Percentiles rank a stretch among this genome's conserved stretches.
Evolutionary conservation across 1,140 invertebrate species (phyloP).

Genomic region (Schlechtendalia chinensis): DNA sequence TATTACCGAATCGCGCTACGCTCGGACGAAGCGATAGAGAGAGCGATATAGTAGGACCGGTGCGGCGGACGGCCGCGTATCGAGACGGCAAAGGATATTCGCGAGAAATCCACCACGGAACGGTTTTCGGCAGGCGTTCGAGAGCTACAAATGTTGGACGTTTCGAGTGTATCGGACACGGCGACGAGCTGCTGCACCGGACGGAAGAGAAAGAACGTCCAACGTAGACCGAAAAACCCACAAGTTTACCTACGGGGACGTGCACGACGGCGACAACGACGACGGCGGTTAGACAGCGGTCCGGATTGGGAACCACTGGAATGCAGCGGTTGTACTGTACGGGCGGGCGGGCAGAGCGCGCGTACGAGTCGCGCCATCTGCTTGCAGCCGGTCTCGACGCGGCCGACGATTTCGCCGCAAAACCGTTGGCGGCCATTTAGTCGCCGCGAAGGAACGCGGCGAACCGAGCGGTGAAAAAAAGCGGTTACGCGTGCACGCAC

Average conservation of each 20-base stretch:
- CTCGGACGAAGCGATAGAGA: too few relatives aligned
- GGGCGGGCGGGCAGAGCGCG: neutral
- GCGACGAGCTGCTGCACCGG: neutral
- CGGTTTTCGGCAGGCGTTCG: too few relatives aligned
- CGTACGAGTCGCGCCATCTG: conserved; percentile 39
- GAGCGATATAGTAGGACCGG: too few relatives aligned
- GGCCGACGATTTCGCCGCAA: conserved; percentile 23
- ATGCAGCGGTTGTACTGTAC: neutral
- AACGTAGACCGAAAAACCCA: too few relatives aligned
- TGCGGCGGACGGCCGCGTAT: too few relatives aligned
- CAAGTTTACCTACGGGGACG: neutral
- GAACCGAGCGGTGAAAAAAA: neutral
- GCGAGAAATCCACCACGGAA: too few relatives aligned
- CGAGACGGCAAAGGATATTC: too few relatives aligned
- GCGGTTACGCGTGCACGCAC: conserved; percentile 27
- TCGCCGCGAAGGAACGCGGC: neutral
- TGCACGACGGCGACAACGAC: neutral
- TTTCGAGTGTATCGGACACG: neutral
- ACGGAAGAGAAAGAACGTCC: too few relatives aligned
- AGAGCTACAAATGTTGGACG: too few relatives aligned
- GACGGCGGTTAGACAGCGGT: neutral
- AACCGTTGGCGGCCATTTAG: too few relatives aligned
- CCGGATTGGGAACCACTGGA: conserved; percentile 17
- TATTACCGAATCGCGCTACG: too few relatives aligned
- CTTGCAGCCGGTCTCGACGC: neutral